A percentile compares a stretch with the other conserved stretches of the same genome.
Evolutionary conservation across 2,797 vertebrate species (phyloP).

Genomic region (Monodelphis domestica): DNA sequence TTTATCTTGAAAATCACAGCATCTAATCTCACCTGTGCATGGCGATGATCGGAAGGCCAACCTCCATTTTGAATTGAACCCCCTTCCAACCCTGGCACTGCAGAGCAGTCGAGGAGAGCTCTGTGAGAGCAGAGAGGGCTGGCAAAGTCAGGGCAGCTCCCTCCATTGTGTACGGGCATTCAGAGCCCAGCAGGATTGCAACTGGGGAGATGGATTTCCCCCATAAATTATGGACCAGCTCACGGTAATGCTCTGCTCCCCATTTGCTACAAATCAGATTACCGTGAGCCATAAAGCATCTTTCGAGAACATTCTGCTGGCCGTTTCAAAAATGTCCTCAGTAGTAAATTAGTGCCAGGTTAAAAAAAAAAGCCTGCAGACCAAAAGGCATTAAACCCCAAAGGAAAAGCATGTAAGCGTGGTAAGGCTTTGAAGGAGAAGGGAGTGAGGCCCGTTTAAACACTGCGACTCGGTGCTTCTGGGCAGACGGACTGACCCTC

Average conservation of each 20-base stretch:
- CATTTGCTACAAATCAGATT: conserved; percentile 69
- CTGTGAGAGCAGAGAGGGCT: conserved; percentile 12
- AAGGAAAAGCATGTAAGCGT: conserved; percentile 8
- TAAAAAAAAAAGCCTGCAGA: conserved; percentile 46
- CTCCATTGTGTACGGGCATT: conserved; percentile 68
- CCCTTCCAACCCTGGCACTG: conserved; percentile 7
- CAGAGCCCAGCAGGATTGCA: conserved; percentile 67
- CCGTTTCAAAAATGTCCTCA: conserved; percentile 58
- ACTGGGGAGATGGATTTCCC: conserved; percentile 63
- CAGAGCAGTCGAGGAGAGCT: neutral
- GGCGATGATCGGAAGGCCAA: conserved; percentile 33
- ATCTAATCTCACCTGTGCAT: neutral
- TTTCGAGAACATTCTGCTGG: conserved; percentile 65
- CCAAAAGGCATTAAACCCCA: conserved; percentile 44
- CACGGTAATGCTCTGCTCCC: conserved; percentile 46
- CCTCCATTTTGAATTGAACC: conserved; percentile 38
- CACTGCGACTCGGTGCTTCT: conserved; percentile 28
- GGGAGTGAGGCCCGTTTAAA: conserved; percentile 7
- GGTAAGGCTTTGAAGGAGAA: conserved; percentile 43
- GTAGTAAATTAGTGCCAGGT: conserved; percentile 60
- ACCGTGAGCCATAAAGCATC: conserved; percentile 48
- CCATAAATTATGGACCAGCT: conserved; percentile 73
- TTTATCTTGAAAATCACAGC: conserved; percentile 9
- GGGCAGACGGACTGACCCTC: neutral
- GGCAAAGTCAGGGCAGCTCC: conserved; percentile 22